Conservation (phyloP, 2,888 invertebrate genomes). For the Plagodis pulveraria region DNA sequence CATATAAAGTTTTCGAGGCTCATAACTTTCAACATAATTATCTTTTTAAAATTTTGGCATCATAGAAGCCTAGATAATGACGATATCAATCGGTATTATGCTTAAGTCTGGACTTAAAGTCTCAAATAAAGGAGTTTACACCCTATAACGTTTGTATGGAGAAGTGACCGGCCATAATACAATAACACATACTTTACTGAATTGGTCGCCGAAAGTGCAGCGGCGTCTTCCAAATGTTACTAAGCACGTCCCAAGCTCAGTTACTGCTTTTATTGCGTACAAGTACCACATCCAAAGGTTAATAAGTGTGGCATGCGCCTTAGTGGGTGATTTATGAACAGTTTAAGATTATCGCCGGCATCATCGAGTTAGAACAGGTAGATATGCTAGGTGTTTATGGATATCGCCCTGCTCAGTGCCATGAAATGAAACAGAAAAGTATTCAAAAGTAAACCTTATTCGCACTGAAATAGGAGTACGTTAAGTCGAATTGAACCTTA, state of each 20-base stretch:
- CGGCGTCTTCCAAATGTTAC: no score
- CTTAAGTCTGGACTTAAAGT: no score
- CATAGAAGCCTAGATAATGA: no score
- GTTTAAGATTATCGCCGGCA: conserved; percentile 48
- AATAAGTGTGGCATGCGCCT: conserved; percentile 56
- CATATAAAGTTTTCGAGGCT: no score
- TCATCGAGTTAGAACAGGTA: conserved; percentile 26
- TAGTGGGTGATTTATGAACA: conserved; percentile 48
- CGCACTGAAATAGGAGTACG: background rate
- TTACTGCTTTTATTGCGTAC: background rate
- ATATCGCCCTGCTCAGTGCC: conserved; percentile 24
- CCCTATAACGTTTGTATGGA: no score
- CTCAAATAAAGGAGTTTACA: no score
- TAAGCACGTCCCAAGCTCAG: background rate
- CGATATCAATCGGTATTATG: no score
- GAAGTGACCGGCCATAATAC: no score
- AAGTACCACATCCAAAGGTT: conserved; percentile 39
- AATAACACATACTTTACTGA: no score
- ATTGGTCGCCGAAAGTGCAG: no score
- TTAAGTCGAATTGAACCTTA: background rate
- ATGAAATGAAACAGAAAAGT: conserved; percentile 24
- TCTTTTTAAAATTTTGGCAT: no score
- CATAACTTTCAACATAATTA: no score
- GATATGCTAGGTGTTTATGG: conserved; percentile 33
- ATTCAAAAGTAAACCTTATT: background rate